Evolutionary conservation across 2,113 vertebrate species (phyloP).

Genomic region (Montifringilla adamsi): DNA sequence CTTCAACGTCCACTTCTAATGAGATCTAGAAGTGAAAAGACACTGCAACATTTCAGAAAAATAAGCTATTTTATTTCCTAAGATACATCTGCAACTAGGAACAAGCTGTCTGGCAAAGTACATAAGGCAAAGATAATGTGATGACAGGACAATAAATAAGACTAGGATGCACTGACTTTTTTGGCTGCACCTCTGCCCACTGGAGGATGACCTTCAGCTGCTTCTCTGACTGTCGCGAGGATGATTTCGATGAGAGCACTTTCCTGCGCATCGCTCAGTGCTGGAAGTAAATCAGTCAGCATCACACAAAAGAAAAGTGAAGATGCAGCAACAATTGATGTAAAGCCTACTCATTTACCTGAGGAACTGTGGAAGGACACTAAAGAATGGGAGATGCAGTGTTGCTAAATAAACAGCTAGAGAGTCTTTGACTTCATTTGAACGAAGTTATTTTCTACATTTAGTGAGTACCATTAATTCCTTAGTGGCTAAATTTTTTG

Average conservation of each 20-base stretch:
- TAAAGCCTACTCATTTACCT: not conserved
- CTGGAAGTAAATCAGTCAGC: conserved; percentile 66
- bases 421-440: not conserved
- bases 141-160: not conserved
- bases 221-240: conserved; percentile 82
- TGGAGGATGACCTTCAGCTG: conserved; percentile 81
- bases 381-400: not conserved
- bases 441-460: not conserved
- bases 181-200: conserved; percentile 81
- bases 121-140: not conserved
- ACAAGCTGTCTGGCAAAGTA: not conserved
- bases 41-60: not conserved
- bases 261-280: conserved; percentile 72
- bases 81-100: not conserved
- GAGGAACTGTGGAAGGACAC: not conserved
- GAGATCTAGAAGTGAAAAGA: not conserved
- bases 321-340: not conserved
- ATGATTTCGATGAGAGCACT: conserved; percentile 81
- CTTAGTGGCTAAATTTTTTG: not conserved
- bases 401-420: not conserved
- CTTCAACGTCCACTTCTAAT: not conserved
- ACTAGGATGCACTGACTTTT: conserved; percentile 76
- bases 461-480: not conserved
- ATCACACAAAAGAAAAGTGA: not conserved
- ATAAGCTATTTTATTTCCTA: not conserved